Conservation (phyloP, 2,797 vertebrate species). For the Dermochelys coriacea region DNA sequence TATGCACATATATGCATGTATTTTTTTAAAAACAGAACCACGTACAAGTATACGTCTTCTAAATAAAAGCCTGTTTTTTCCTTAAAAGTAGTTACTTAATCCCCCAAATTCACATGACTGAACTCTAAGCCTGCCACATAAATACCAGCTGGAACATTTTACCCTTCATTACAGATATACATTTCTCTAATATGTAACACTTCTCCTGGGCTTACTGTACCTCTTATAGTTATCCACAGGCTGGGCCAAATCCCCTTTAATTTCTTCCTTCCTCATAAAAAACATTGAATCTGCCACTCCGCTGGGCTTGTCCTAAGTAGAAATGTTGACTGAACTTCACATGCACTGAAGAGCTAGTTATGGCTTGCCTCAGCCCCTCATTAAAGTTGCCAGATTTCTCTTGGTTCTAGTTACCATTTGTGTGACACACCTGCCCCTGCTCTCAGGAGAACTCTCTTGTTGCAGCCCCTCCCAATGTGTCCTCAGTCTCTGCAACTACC, state of each 20-base stretch:
- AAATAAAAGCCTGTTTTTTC: background rate
- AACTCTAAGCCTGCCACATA: background rate
- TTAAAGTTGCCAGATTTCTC: background rate
- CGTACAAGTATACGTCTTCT: background rate
- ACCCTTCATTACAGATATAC: background rate
- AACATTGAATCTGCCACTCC: background rate
- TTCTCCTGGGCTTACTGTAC: background rate
- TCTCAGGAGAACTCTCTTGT: background rate
- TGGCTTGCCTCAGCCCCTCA: background rate
- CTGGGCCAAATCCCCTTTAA: background rate
- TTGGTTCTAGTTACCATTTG: background rate
- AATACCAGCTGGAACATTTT: background rate
- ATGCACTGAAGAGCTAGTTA: accelerated
- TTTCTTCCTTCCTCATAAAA: background rate
- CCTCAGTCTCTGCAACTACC: background rate
- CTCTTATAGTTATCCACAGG: background rate
- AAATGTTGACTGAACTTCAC: background rate
- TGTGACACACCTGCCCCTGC: background rate
- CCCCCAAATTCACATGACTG: background rate
- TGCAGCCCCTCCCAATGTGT: accelerated
- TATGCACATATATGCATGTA: background rate
- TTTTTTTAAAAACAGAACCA: background rate
- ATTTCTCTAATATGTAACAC: background rate
- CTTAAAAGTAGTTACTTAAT: background rate
- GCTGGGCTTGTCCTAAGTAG: background rate